Base-by-base conservation (phyloP, 1,140 invertebrate species). In the Leptinotarsa undecemlineata region DNA sequence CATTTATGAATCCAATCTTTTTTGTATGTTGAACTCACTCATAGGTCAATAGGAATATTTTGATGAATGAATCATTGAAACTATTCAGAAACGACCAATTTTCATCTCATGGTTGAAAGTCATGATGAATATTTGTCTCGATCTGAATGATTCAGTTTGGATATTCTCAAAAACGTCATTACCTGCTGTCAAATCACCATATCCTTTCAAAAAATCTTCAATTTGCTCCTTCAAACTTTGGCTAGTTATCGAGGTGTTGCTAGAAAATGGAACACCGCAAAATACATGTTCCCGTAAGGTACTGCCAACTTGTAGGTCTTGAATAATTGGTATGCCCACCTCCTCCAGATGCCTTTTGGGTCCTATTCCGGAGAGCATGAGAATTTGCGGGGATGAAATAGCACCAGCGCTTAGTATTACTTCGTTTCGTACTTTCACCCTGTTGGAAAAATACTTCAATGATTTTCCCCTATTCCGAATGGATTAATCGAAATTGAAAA, bases 321-420 rank as follows among this genome's bases (percentile, higher is more conserved):
- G 33, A 0, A 86, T 48, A 0, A 88, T 72, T 0, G 79, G 48
- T 47, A 90, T 85, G 0, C 85, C 76, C 5, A 85, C 51, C 20
- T 81, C 57, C 61, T 83, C 66, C 3, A 90, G 81, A 74, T 90
- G 85, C 8, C 85, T 76, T 70, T 80, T 82, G 0, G 88, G 86
- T 48, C 90, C 89, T 20, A 90, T 85, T 15, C 90, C 90, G 23
- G 88, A 89, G 3, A 90, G 78, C 86, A 91, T 87, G 8, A 90
- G 82, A 5, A 90, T 71, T 74, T 87, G 85, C 0, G 88, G 86
- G 5, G 85, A 82, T 71, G 84, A 84, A 1, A 87, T 76, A 3
- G 82, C 79, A 48, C 88, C 88, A 15, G 86, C 86, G 3, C 83
- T 86, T 14, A 91, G 74, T 73, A 92, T 90, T 3, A 92, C 86